A percentile compares a stretch with the other conserved stretches of the same genome.
Evolutionary conservation across 2,888 invertebrate genomes (phyloP).

Genomic region (Drosophila gaucha): DNA sequence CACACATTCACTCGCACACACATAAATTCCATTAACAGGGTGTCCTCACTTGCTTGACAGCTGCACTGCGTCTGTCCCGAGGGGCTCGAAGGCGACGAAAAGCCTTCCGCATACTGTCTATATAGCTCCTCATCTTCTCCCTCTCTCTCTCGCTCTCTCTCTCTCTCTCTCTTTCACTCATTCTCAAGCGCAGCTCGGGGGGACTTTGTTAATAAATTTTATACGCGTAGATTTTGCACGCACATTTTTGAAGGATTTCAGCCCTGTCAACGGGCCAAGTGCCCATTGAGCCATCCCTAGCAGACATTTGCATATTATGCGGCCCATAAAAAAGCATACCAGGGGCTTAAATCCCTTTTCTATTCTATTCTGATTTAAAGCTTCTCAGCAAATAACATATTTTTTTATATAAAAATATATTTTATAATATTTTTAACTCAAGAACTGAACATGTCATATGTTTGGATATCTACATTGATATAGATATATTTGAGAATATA

Average conservation of each 20-base stretch:
- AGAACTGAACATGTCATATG: too few relatives aligned
- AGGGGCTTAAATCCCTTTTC: constrained; percentile 28
- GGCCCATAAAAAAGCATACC: constrained; percentile 12
- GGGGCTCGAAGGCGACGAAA: constrained; percentile 45
- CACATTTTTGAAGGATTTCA: constrained; percentile 43
- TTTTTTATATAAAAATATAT: background rate
- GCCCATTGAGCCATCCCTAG: constrained; percentile 19
- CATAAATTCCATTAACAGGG: constrained; percentile 60
- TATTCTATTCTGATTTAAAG: constrained; percentile 7
- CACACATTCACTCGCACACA: constrained; percentile 11
- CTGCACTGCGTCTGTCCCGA: constrained; percentile 70
- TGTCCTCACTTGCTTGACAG: constrained; percentile 21
- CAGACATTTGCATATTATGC: constrained; percentile 32
- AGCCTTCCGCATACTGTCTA: constrained; percentile 41
- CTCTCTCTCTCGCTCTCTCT: constrained; percentile 13
- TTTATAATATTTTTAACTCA: background rate
- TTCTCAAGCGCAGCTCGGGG: constrained; percentile 42
- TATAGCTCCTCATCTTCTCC: constrained; percentile 9
- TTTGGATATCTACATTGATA: too few relatives aligned
- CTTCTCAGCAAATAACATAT: background rate
- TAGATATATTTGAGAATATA: too few relatives aligned
- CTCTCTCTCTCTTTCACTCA: constrained; percentile 16
- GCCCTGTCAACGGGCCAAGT: constrained; percentile 19
- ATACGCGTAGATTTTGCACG: constrained; percentile 70
- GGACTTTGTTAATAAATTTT: constrained; percentile 73